phyloP scores from a whole-genome alignment of 2,888 invertebrate genomes.

The Nineta flava region DNA sequence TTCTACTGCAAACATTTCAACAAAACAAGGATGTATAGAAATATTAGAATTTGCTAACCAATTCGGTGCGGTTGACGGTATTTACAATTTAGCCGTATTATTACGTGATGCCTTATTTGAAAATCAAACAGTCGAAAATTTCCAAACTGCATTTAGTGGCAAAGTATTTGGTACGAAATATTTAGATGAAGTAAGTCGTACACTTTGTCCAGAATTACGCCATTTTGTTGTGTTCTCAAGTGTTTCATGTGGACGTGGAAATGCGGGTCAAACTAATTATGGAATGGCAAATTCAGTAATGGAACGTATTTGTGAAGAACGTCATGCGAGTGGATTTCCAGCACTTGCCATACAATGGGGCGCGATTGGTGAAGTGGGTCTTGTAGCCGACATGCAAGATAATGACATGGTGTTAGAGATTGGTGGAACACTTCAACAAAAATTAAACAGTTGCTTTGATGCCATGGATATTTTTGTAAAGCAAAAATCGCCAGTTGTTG shows the following conservation, averaged over 20 bases:
- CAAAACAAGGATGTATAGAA: too few species aligned
- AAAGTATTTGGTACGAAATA: conserved; percentile 70
- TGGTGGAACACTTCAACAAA: too few species aligned
- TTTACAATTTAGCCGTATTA: too few species aligned
- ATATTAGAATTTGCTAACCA: too few species aligned
- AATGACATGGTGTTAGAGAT: conserved; percentile 24
- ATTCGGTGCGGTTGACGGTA: too few species aligned
- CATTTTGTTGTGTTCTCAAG: conserved; percentile 87
- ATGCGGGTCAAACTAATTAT: conserved; percentile 82
- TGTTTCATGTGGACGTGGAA: conserved; percentile 81
- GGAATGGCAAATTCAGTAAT: too few species aligned
- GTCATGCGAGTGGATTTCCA: conserved; percentile 51
- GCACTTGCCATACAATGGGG: conserved; percentile 86
- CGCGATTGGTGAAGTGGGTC: conserved; percentile 70
- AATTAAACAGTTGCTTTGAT: too few species aligned
- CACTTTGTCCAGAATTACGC: conserved; percentile 34
- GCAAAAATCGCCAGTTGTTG: too few species aligned
- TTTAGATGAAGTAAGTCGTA: conserved; percentile 62
- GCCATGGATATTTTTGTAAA: too few species aligned
- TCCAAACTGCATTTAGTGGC: conserved; percentile 49
- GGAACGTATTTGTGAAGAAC: too few species aligned
- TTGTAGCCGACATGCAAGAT: conserved; percentile 42
- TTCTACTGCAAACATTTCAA: too few species aligned
- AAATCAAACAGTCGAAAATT: conserved; percentile 49
- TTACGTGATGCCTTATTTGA: too few species aligned